Evolutionary conservation across 1,140 invertebrate genomes (phyloP), one percentile per base, ranked within the genome.

Genomic region (Teleogryllus occipitalis): DNA sequence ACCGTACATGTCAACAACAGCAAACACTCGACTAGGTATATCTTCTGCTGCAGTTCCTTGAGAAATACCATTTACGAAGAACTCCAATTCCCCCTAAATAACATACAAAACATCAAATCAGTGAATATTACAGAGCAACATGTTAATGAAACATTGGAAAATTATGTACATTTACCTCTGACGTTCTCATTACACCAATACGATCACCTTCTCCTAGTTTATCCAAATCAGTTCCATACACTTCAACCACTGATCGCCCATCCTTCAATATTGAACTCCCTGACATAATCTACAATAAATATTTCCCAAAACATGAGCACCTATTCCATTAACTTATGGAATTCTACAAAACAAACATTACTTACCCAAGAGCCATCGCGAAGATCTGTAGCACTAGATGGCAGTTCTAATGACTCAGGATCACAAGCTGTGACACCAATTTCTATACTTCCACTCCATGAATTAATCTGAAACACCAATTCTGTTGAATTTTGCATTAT

Each of bases 361-460:
- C 81, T 85, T 87, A 95, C 93, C 96, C 96, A 97, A 80, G 95
- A 95, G 80, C 93, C 93, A 84, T 93, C 92, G 48, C 92, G 89
- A 81, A 97, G 90, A 83, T 95, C 95, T 47, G 92, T 94, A 27
- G 95, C 94, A 87, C 93, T 95, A 72, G 93, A 91, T 81, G 94
- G 94, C 83, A 97, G 87, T 81, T 94, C 93, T 81, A 96, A 89
- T 80, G 89, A 90, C 81, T 93, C 91, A 21, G 96, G 96, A 84
- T 97, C 92, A 82, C 92, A 91, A 47, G 93, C 91, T 21, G 96
- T 97, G 14, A 97, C 93, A 54, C 97, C 97, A 83, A 98, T 95
- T 88, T 97, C 95, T 83, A 98, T 92, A 82, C 93, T 96, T 39
- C 96, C 96, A 86, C 93, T 96, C 95, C 96, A 97, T 73, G 92